A percentile compares a stretch with the other conserved stretches of the same genome.
Conservation (phyloP, 2,113 vertebrate species). For the Camarhynchus parvulus region DNA sequence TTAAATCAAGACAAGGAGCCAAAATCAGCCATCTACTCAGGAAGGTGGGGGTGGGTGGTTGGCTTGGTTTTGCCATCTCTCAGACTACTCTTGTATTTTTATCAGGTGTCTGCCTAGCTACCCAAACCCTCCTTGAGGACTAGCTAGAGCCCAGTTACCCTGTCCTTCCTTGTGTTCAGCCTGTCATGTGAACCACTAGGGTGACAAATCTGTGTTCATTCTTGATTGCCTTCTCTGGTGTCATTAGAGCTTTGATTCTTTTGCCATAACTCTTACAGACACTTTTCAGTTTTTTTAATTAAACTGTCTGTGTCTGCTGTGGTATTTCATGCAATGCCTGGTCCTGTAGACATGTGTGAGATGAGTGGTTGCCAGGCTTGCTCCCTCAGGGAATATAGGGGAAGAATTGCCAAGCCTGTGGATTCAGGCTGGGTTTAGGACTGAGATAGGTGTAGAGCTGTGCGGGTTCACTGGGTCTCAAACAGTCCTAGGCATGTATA, state of each 20-base stretch:
- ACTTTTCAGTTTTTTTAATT: neutral
- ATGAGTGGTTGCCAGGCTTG: neutral
- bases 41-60: neutral
- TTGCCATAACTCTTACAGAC: neutral
- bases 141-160: neutral
- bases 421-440: neutral
- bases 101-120: neutral
- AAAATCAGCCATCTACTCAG: neutral
- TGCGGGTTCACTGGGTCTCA: neutral
- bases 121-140: neutral
- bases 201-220: neutral
- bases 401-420: neutral
- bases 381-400: neutral
- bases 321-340: neutral
- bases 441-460: neutral
- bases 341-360: neutral
- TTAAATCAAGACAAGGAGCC: neutral
- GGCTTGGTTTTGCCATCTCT: neutral
- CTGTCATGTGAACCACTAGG: neutral
- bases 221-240: neutral
- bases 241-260: neutral
- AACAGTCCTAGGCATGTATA: neutral
- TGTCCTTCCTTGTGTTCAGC: neutral
- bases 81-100: neutral
- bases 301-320: neutral